Base-by-base conservation (phyloP, 2,888 invertebrate species). In the Nomada ruficornis region DNA sequence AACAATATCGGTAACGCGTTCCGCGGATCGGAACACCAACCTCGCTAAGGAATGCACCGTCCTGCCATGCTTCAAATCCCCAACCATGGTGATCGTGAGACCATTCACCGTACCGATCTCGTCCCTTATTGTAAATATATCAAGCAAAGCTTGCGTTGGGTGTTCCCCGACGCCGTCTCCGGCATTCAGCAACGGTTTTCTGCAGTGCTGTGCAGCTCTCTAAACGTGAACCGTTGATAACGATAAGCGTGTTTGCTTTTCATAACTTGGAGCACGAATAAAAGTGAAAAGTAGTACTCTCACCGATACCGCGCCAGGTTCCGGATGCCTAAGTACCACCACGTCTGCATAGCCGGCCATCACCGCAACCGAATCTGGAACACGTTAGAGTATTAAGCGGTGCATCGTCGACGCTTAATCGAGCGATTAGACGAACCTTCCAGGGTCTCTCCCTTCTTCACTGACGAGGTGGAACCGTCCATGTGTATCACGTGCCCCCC, bases 81-180 rank as follows among this genome's bases (percentile, higher is more conserved):
- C 99, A 26, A 99, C 99, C 96, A 99, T 97, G 0, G 99, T 99
- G 71, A 99, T 98, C 0, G 98, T 99, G 13, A 99, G 95, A 0
- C 98, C 98, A 93, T 99, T 99, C 0, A 99, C 99, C 0, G 99
- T 99, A 88, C 99, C 99, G 82, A 99, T 98, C 95, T 99, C 99
- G 94, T 99, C 99, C 84, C 99, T 96, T 89, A 99, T 99, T 7
- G 99, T 99, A 92, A 99, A 99, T 4, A 99, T 96, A 92, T 99
- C 99, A 13, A 99, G 95, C 18, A 99, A 94, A 0, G 99, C 99
- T 95, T 99, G 99, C 0, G 99, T 99, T 0, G 99, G 99, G 94
- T 99, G 99, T 93, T 99, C 99, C 0, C 99, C 99, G 0, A 98
- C 95, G 11, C 99, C 99, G 94, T 99, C 99, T 1, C 99, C 99